Base-by-base conservation (phyloP, 2,113 vertebrate species). In the Leucoraja erinaceus region DNA sequence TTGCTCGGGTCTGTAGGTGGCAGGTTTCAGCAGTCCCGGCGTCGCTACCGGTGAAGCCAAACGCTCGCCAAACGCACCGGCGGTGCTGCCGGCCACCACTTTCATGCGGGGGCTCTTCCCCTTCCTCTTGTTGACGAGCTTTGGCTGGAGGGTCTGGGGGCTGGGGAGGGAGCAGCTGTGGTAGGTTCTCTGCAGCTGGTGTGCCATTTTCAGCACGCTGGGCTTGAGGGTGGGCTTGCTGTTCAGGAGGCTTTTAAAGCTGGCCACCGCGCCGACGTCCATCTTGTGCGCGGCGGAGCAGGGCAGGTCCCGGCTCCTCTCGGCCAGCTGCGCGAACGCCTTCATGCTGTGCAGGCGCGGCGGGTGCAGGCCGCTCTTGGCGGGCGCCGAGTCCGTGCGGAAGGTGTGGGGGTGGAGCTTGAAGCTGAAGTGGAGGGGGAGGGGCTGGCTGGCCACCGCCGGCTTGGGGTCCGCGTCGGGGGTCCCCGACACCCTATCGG, bases 401-500 rank as follows among this genome's bases (percentile, higher is more conserved):
- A 95, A 93, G 68, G 86, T 76, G 61, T 95, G 96, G 94, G 63
- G 95, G 84, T 95, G 0, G 0, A 95, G 93, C 93, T 96, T 95
- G 92, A 94, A 95, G 94, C 95, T 95, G 10, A 96, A 81, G 0
- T 94, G 94, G 72, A 96, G 94, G 5, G 95, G 96, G 0, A 94
- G 25, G 93, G 96, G 96, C 0, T 95, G 95, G 0, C 94, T 75
- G 94, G 96, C 97, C 75, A 95, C 95, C 74, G 95, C 33, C 10
- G 95, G 96, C 10, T 96, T 96, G 0, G 96, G 94, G 94, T 96
- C 95, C 4, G 95, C 95, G 94, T 97, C 96, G 66, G 96, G 93
- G 92, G 96, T 94, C 81, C 96, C 96, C 0, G 96, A 94, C 47
- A 94, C 70, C 94, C 95, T 95, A 76, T 94, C 96, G 94, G 96